These are phyloP conservation scores for Lagria hirta DNA, from an alignment of 2,888 invertebrate genomes.

Conservation along the genomic window DNA sequence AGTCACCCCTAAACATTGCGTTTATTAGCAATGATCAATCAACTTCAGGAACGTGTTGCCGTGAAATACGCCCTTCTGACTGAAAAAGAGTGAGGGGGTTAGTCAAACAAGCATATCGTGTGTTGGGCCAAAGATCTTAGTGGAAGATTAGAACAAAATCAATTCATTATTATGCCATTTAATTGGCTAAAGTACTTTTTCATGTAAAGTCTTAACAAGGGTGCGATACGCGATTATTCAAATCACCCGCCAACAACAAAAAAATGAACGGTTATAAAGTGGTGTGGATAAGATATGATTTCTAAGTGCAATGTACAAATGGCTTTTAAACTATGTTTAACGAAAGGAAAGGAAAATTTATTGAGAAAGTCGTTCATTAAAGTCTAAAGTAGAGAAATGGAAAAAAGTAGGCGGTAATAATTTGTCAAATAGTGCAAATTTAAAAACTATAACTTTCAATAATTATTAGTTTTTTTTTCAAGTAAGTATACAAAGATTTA, in stretches of 20 bases:
- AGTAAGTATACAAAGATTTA: too few relatives aligned
- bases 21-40: constrained; percentile 34
- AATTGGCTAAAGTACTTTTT: constrained; percentile 47
- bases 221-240: constrained; percentile 35
- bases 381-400: too few relatives aligned
- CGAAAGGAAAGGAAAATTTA: too few relatives aligned
- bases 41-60: constrained; percentile 34
- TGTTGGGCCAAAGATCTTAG: constrained; percentile 36
- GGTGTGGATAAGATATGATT: too few relatives aligned
- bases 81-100: constrained; percentile 27
- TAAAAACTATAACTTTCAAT: too few relatives aligned
- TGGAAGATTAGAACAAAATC: constrained; percentile 39
- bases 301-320: too few relatives aligned
- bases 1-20: too few relatives aligned
- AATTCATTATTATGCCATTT: constrained; percentile 45
- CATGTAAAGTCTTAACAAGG: constrained; percentile 39
- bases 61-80: constrained; percentile 23
- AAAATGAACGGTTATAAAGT: constrained; percentile 29
- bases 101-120: constrained; percentile 41
- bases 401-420: too few relatives aligned
- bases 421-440: too few relatives aligned
- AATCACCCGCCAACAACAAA: constrained; percentile 19
- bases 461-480: too few relatives aligned
- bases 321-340: too few relatives aligned
- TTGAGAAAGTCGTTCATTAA: too few relatives aligned